phyloP scores from a whole-genome alignment of 2,113 vertebrate genomes.

The Mastomys natalensis region DNA sequence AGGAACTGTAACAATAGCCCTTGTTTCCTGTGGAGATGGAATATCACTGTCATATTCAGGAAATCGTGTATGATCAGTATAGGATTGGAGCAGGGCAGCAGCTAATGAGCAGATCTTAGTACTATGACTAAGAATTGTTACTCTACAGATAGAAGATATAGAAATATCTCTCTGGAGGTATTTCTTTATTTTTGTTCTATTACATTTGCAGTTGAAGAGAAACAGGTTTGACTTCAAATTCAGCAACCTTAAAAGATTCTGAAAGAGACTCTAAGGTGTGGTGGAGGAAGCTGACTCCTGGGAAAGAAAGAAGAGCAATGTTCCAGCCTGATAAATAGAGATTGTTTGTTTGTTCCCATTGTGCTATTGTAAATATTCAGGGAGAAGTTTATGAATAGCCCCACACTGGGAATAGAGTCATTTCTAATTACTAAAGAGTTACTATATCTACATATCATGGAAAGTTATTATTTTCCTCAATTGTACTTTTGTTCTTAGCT shows the following conservation, averaged over 20 bases:
- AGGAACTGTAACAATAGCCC: background rate
- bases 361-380: background rate
- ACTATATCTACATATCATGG: background rate
- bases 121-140: background rate
- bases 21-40: background rate
- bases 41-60: constrained; percentile 2
- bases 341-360: background rate
- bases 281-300: background rate
- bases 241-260: background rate
- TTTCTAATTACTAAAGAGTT: background rate
- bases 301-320: background rate
- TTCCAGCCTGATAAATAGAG: background rate
- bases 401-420: background rate
- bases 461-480: background rate
- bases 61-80: background rate
- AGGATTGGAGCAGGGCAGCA: background rate
- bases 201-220: background rate
- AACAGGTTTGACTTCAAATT: constrained; percentile 4
- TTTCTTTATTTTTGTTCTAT: constrained; percentile 21
- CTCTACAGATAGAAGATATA: background rate
- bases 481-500: background rate
- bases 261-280: background rate
- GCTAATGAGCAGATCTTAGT: constrained; percentile 10
- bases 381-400: background rate
- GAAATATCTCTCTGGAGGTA: background rate